A percentile compares a stretch with the other conserved stretches of the same genome.
Evolutionary conservation across 2,797 vertebrate species (phyloP).

Genomic region (Acrossocheilus fasciatus): DNA sequence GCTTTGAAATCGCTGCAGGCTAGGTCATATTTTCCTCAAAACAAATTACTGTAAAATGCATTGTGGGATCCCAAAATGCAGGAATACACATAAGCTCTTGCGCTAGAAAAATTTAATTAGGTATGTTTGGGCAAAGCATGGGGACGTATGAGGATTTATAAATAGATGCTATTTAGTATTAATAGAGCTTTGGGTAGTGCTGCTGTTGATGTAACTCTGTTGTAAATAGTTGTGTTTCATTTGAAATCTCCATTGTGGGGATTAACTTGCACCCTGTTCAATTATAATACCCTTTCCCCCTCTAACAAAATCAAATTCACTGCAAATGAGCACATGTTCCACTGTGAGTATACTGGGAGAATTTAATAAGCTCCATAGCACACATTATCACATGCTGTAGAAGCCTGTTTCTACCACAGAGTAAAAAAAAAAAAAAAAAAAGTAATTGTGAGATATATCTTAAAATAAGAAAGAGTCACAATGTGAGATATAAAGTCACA

Average conservation of each 20-base stretch:
- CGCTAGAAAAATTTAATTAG: background rate
- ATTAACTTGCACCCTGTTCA: background rate
- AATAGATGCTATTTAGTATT: conserved; percentile 17
- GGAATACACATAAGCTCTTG: background rate
- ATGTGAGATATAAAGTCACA: too few relatives aligned
- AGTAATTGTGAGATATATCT: background rate
- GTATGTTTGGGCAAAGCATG: background rate
- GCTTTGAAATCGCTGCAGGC: background rate
- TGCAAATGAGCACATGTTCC: background rate
- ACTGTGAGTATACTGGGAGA: background rate
- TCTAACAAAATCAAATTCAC: background rate
- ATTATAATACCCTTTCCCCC: background rate
- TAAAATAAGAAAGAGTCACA: background rate
- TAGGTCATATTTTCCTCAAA: background rate
- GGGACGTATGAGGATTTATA: background rate
- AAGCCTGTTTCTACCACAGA: background rate
- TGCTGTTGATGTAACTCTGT: background rate
- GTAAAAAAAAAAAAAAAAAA: too few relatives aligned
- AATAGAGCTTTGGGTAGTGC: background rate
- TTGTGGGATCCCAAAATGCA: background rate
- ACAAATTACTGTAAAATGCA: background rate
- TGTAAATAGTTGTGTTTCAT: conserved; percentile 15
- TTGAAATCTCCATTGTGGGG: background rate
- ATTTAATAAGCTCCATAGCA: background rate
- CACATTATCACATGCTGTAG: background rate